These are phyloP conservation scores for Callosobruchus maculatus DNA, from an alignment of 2,888 invertebrate genomes.

Conservation along the genomic window DNA sequence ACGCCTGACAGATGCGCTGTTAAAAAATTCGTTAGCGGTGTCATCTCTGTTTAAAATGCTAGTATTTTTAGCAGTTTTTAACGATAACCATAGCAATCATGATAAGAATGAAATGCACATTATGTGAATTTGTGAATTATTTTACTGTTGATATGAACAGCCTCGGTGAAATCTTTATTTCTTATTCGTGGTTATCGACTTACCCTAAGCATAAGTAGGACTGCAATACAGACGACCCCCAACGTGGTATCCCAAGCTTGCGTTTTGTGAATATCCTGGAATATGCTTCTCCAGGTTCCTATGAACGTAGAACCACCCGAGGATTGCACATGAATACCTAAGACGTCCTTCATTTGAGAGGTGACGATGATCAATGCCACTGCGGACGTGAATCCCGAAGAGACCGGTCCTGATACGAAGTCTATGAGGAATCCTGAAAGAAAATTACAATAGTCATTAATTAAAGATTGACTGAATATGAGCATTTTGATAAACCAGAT, in stretches of 20 bases:
- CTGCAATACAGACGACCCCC: slow-evolving; percentile 70
- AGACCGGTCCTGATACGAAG: slow-evolving; percentile 86
- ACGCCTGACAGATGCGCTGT: no score
- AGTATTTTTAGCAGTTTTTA: no score
- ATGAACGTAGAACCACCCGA: slow-evolving; percentile 74
- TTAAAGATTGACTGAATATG: no score
- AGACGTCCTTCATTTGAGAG: slow-evolving; percentile 81
- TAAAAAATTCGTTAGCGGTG: no score
- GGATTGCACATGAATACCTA: slow-evolving; percentile 57
- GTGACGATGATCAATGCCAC: slow-evolving; percentile 85
- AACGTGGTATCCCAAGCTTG: slow-evolving; percentile 71
- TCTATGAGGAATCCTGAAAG: slow-evolving; percentile 75
- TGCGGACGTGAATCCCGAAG: slow-evolving; percentile 83
- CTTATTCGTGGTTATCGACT: slow-evolving; percentile 38
- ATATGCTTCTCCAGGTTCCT: slow-evolving; percentile 73
- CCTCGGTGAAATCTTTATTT: background rate
- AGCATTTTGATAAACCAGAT: no score
- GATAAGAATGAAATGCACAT: no score
- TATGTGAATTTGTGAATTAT: no score
- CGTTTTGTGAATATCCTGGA: slow-evolving; percentile 62
- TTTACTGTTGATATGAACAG: no score
- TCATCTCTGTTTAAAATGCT: no score
- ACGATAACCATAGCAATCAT: no score
- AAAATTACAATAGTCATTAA: slow-evolving; percentile 2
- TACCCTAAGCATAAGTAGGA: slow-evolving; percentile 75